Base-by-base conservation (phyloP, 2,888 invertebrate species). In the Campaea margaritaria region DNA sequence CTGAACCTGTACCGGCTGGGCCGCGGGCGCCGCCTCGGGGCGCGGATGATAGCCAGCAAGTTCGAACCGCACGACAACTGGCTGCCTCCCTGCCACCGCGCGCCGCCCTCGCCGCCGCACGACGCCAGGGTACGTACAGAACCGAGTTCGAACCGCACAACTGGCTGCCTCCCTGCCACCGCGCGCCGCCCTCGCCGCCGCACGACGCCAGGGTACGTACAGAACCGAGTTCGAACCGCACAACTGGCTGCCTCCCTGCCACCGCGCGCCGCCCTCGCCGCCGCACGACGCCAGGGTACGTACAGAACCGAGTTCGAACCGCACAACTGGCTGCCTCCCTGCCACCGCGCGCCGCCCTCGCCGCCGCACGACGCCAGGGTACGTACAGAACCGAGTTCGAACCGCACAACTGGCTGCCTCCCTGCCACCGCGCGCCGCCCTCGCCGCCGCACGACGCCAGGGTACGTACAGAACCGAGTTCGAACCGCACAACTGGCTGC, bases 21-120 rank as follows among this genome's bases (percentile, higher is more conserved):
- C 0, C 95, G 97, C 67, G 94, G 95, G 73, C 97, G 98, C 83
- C 94, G 96, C 12, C 93, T 99, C 14, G 99, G 99, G 0, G 97
- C 98, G 72, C 95, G 97, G 62, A 99, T 99, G 98, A 97, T 99
- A 63, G 99, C 99, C 0, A 97, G 98, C 2, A 99, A 99, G 89
- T 99, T 99, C 89, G 99, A 99, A 78, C 99, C 99, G 0, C 98
- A 99, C 80, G 99, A 99, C 85, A 99, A 99, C 89, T 99, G 99
- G 99, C 86, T 99, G 16, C 99, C 99, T 0, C 99, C 99, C 0
- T 98, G 99, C 77, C 99, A 98, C 83, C 95, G 95, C 68, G 97
- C 98, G 7, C 98, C 98, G 0, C 83, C 85, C 1, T 85, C 87
- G 0, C 68, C 86, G 11, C 85, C 60, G 1, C 50, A 56, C 11